Base-by-base conservation (phyloP, 2,113 vertebrate genomes). In the Eurystomus gularis region DNA sequence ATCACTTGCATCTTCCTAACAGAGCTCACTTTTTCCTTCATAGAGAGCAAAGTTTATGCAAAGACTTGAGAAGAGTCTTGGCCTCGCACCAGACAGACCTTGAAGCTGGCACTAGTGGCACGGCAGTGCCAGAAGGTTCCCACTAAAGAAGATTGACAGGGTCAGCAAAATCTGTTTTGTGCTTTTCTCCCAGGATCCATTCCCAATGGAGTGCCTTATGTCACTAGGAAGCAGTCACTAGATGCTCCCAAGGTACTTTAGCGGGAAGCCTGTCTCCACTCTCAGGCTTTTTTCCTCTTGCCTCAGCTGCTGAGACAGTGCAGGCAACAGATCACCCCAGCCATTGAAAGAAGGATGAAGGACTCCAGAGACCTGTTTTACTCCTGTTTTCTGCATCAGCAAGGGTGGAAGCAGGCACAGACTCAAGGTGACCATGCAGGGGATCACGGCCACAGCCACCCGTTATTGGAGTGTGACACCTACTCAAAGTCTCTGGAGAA, bases 61-160 rank as follows among this genome's bases (percentile, higher is more conserved):
- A 86, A 93, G 13, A 35, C 31, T 84, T 85, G 65, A 58, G 55
- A 62, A 78, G 39, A 72, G 10, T 26, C 54, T 57, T 93, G 35
- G 40, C 20, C 26, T 72, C 8, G 35, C 16, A 86, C 14, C 17
- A 72, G 54, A 42, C 23, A 49, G 39, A 68, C 49, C 8, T 7
- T 5, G 13, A 83, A 57, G 11, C 7, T 12, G 19, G 24, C 16
- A 44, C 20, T 75, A 19, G 13, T 40, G 31, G 7, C 11, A 26
- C 1, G 0, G 0, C 8, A 71, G 6, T 19, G 24, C 11, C 25
- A 64, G 28, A 70, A 58, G 2, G 7, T 46, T 48, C 31, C 28
- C 28, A 66, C 17, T 49, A 11, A 19, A 82, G 24, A 31, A 82
- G 55, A 65, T 35, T 48, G 44, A 48, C 1, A 1, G 20, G 10